Evolutionary conservation across 2,797 vertebrate species (phyloP).

Genomic region (Lacerta agilis): DNA sequence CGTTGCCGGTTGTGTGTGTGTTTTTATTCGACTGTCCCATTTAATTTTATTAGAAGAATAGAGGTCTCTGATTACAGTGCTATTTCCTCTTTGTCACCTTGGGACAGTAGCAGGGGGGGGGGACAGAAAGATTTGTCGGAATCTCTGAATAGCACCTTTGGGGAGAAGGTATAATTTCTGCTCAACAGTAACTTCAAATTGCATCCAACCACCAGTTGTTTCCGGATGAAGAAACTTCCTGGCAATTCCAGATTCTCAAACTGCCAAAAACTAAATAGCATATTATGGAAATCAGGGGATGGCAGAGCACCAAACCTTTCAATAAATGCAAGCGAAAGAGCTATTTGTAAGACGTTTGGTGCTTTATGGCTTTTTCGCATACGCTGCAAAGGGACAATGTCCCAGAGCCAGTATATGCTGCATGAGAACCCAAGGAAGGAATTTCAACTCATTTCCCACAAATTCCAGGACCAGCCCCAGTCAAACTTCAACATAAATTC

Average conservation of each 20-base stretch:
- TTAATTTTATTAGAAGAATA: slow-evolving; percentile 35
- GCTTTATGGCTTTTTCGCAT: neutral
- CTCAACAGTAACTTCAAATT: slow-evolving; percentile 18
- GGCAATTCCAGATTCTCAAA: neutral
- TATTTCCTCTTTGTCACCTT: slow-evolving; percentile 47
- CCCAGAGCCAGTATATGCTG: neutral
- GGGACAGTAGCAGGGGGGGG: slow-evolving; percentile 37
- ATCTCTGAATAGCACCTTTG: slow-evolving; percentile 41
- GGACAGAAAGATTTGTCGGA: slow-evolving; percentile 35
- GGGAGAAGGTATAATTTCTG: slow-evolving; percentile 21
- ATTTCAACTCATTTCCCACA: neutral
- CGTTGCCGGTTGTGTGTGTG: neutral
- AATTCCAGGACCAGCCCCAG: neutral
- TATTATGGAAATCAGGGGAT: slow-evolving; percentile 11
- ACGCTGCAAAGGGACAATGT: neutral
- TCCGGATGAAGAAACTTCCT: slow-evolving; percentile 24
- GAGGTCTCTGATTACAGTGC: slow-evolving; percentile 39
- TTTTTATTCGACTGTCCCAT: neutral
- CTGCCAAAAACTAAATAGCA: slow-evolving; percentile 9
- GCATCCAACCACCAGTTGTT: slow-evolving; percentile 6
- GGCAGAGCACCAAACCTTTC: slow-evolving; percentile 4
- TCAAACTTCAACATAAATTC: neutral
- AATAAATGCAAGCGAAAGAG: slow-evolving; percentile 2
- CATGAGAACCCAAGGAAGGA: neutral
- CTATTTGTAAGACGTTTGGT: neutral